Evolutionary conservation across 2,888 invertebrate species (phyloP).

Genomic region (Stenodera caucasica): DNA sequence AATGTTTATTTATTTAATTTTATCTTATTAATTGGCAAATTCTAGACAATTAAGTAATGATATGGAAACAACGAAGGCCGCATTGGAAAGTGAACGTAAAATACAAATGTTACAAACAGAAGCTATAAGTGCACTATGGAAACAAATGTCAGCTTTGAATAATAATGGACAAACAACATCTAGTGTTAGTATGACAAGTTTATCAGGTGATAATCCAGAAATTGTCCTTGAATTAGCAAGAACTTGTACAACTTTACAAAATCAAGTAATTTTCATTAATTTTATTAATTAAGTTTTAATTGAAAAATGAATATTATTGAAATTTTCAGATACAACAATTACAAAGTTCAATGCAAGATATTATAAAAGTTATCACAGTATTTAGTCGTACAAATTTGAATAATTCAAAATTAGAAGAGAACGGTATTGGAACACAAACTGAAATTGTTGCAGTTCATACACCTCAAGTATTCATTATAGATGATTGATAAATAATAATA

Average conservation of each 20-base stretch:
- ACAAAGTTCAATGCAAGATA: constrained; percentile 77
- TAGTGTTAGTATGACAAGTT: constrained; percentile 41
- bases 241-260: constrained; percentile 73
- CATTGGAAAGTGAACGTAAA: constrained; percentile 80
- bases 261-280: constrained; percentile 62
- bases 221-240: constrained; percentile 74
- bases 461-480: constrained; percentile 63
- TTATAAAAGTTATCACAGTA: constrained; percentile 69
- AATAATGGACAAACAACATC: constrained; percentile 36
- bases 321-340: constrained; percentile 70
- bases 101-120: constrained; percentile 87
- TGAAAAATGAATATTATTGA: not conserved
- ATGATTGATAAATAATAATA: not conserved
- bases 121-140: constrained; percentile 88
- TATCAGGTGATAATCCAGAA: constrained; percentile 59
- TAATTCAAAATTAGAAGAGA: constrained; percentile 46
- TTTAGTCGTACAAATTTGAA: constrained; percentile 52
- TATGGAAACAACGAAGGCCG: constrained; percentile 83
- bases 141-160: constrained; percentile 76
- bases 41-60: constrained; percentile 76
- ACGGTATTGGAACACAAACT: constrained; percentile 72
- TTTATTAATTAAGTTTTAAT: not conserved
- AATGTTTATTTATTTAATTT: constrained; percentile 36
- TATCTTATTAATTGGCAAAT: constrained; percentile 21
- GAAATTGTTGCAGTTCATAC: constrained; percentile 79